phyloP scores from a whole-genome alignment of 2,113 vertebrate species.

The Pseudorasbora parva region DNA sequence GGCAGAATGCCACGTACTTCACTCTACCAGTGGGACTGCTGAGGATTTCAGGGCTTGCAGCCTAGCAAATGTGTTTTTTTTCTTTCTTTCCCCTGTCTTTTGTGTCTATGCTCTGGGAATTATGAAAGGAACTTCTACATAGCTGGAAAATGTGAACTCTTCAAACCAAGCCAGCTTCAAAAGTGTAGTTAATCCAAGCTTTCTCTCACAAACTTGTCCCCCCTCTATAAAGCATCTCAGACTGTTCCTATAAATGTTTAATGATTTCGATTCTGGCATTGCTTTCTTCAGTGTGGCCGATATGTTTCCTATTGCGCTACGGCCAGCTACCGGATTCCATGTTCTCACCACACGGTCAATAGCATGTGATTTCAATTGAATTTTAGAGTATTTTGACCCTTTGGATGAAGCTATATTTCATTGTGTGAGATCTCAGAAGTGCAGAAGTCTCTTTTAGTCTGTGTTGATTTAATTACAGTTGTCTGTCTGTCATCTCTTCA shows the following conservation, averaged over 20 bases:
- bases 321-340: slow-evolving; percentile 26
- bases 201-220: slow-evolving; percentile 55
- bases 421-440: slow-evolving; percentile 17
- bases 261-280: slow-evolving; percentile 67
- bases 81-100: slow-evolving; percentile 23
- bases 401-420: not conserved
- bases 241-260: slow-evolving; percentile 74
- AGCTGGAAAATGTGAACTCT: slow-evolving; percentile 70
- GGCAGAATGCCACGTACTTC: slow-evolving; percentile 42
- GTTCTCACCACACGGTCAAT: slow-evolving; percentile 18
- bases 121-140: slow-evolving; percentile 49
- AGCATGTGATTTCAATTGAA: slow-evolving; percentile 35
- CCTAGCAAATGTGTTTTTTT: slow-evolving; percentile 28
- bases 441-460: slow-evolving; percentile 1
- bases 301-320: slow-evolving; percentile 49
- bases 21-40: slow-evolving; percentile 14
- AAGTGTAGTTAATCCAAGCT: slow-evolving; percentile 63
- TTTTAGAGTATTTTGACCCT: slow-evolving; percentile 18
- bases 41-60: slow-evolving; percentile 23
- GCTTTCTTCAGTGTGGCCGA: slow-evolving; percentile 55
- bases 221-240: slow-evolving; percentile 70
- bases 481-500: not conserved
- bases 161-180: slow-evolving; percentile 42
- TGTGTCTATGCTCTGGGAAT: slow-evolving; percentile 42
- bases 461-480: slow-evolving; percentile 9